Conservation (phyloP, 1,140 invertebrate species). For the Marisa cornuarietis region DNA sequence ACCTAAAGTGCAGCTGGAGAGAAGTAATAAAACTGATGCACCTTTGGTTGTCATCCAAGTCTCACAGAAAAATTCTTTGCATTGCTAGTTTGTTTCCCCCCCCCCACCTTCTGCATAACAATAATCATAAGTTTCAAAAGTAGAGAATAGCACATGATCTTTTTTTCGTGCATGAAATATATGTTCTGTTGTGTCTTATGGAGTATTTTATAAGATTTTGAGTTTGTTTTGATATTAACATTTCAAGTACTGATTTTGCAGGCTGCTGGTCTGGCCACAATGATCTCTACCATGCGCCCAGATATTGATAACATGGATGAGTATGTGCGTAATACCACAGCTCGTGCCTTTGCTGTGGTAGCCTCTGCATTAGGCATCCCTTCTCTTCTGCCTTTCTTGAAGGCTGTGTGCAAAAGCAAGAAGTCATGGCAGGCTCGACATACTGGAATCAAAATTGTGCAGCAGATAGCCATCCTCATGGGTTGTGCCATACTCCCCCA, state of each 20-base stretch:
- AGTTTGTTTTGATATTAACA: no score
- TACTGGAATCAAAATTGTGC: conserved; percentile 99
- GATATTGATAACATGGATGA: conserved; percentile 99
- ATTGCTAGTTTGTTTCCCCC: no score
- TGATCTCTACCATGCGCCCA: conserved; percentile 99
- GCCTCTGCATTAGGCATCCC: conserved; percentile 98
- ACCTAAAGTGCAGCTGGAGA: no score
- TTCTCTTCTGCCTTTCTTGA: conserved; percentile 95
- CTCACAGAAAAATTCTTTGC: no score
- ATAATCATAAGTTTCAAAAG: no score
- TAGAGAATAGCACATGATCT: no score
- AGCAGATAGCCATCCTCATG: conserved; percentile 99
- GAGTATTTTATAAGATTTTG: not conserved
- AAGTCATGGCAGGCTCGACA: conserved; percentile 99
- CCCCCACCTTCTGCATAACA: no score
- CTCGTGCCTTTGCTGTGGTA: conserved; percentile 98
- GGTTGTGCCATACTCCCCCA: conserved; percentile 99
- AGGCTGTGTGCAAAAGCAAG: conserved; percentile 98
- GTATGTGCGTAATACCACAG: conserved; percentile 99
- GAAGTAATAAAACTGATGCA: no score
- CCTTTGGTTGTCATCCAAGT: no score
- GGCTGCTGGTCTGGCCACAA: conserved; percentile 98
- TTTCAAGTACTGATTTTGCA: conserved; percentile 38
- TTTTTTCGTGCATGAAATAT: not conserved
- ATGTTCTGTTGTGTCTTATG: not conserved